These are phyloP conservation scores for Bolborhynchus lineola DNA, from an alignment of 2,113 vertebrate genomes.

Conservation along the genomic window DNA sequence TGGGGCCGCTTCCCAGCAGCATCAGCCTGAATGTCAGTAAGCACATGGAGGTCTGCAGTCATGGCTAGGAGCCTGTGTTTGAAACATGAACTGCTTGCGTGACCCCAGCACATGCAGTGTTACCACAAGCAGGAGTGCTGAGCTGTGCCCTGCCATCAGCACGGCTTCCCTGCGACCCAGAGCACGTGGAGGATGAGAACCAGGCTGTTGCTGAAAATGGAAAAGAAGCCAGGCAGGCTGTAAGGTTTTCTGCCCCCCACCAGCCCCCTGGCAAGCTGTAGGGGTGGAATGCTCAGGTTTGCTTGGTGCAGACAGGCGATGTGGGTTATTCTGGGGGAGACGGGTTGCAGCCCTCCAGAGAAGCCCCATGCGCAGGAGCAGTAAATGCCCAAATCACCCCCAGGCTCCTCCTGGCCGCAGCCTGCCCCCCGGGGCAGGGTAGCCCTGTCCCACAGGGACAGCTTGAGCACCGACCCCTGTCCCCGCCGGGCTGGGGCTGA, in stretches of 20 bases:
- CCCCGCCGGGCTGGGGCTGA: accelerated
- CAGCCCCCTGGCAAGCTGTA: neutral
- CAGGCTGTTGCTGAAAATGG: neutral
- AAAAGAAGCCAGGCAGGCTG: neutral
- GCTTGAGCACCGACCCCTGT: no score
- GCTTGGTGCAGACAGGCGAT: accelerated
- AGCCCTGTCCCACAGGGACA: no score
- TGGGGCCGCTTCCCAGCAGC: accelerated
- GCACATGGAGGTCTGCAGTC: neutral
- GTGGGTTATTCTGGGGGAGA: neutral
- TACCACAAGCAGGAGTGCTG: accelerated
- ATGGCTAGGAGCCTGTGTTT: neutral
- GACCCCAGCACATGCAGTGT: accelerated
- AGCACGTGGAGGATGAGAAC: accelerated
- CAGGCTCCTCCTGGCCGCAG: neutral
- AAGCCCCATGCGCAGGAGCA: accelerated
- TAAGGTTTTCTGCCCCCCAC: accelerated
- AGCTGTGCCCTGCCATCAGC: neutral
- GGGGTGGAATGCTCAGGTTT: neutral
- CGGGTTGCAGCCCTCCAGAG: neutral
- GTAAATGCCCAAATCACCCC: neutral
- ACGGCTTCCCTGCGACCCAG: accelerated
- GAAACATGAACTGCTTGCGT: neutral
- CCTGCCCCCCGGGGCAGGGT: neutral
- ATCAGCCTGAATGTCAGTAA: neutral